A percentile compares a stretch with the other conserved stretches of the same genome.
Evolutionary conservation across 1,140 invertebrate genomes (phyloP).

Genomic region (Sarcophaga bullata): DNA sequence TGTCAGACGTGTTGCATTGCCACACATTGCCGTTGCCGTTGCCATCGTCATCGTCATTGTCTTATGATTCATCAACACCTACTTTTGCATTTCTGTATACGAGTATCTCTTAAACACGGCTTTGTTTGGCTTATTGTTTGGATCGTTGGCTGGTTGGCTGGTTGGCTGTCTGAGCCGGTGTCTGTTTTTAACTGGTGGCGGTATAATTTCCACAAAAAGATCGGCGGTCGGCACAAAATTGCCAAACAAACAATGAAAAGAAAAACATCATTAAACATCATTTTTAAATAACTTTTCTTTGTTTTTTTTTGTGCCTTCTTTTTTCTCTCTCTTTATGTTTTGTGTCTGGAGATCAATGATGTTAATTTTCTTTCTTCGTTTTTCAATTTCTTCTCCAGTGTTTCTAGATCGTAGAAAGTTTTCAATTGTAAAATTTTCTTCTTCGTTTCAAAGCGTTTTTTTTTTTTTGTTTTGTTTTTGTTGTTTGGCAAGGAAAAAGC

Average conservation of each 20-base stretch:
- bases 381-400: neutral
- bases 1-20: no score
- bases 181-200: neutral
- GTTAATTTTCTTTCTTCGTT: constrained; percentile 7
- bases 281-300: neutral
- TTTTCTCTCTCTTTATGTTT: neutral
- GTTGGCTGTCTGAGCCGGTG: constrained; percentile 7
- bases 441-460: no score
- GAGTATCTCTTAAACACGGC: no score
- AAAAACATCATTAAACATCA: neutral
- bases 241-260: neutral
- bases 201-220: constrained; percentile 17
- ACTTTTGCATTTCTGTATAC: neutral
- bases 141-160: neutral
- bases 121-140: neutral
- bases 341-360: constrained; percentile 18
- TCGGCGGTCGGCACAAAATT: neutral
- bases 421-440: neutral
- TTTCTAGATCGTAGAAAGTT: constrained; percentile 23
- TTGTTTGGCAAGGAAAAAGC: no score
- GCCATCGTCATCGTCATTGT: neutral
- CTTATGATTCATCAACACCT: constrained; percentile 24
- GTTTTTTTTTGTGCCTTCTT: no score
- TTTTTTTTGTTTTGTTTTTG: no score
- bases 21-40: no score